Conservation (phyloP, 2,113 vertebrate species). For the Daubentonia madagascariensis region DNA sequence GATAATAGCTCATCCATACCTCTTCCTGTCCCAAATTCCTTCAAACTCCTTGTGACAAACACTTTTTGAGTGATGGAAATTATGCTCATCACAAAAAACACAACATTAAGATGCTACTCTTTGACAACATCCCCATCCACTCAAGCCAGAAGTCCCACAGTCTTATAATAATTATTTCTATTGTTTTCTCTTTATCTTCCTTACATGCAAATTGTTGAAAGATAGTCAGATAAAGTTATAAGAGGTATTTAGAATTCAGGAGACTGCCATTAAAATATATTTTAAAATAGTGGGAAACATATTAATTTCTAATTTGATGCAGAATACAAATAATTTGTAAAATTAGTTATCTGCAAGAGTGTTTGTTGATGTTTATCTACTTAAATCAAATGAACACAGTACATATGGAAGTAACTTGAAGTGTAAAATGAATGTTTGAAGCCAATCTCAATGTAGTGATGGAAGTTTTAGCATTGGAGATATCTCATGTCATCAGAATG, state of each 20-base stretch:
- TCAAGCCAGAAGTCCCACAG: neutral
- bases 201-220: neutral
- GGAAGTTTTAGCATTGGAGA: neutral
- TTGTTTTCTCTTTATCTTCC: neutral
- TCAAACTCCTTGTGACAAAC: neutral
- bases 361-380: neutral
- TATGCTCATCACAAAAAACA: neutral
- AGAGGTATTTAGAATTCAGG: conserved; percentile 18
- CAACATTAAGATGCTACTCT: neutral
- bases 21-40: neutral
- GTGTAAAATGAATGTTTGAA: neutral
- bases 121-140: neutral
- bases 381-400: neutral
- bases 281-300: neutral
- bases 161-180: neutral
- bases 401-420: neutral
- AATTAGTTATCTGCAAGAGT: neutral
- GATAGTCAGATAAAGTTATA: neutral
- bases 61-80: neutral
- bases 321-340: neutral
- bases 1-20: neutral
- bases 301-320: neutral
- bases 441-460: neutral
- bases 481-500: neutral
- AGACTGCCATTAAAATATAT: neutral